Percentiles rank a stretch among this genome's conserved stretches.
Evolutionary conservation across 2,113 vertebrate genomes (phyloP).

Genomic region (Cheirogaleus medius): DNA sequence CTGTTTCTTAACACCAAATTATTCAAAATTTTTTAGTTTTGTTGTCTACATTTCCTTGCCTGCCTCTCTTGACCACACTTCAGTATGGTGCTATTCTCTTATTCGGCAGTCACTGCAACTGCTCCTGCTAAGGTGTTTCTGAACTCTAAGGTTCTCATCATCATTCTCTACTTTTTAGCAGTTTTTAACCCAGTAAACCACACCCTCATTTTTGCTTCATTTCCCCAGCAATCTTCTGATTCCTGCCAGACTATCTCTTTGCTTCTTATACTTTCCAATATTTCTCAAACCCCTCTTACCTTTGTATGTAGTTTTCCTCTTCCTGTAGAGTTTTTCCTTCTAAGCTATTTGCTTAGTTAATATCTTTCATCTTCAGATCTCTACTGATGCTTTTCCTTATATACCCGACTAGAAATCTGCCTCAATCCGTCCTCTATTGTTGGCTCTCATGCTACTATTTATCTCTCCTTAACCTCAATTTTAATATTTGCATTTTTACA

Average conservation of each 20-base stretch:
- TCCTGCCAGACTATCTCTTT: background rate
- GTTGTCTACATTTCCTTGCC: background rate
- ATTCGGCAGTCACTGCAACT: background rate
- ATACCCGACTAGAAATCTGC: background rate
- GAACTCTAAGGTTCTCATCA: background rate
- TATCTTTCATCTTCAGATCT: background rate
- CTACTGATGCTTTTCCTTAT: background rate
- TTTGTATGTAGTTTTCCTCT: background rate
- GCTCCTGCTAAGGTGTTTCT: background rate
- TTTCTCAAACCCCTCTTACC: background rate
- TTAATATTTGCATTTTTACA: background rate
- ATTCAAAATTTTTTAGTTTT: background rate
- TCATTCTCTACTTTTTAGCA: background rate
- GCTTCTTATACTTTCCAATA: background rate
- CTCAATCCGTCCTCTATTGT: rapidly evolving
- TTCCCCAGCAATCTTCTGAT: background rate
- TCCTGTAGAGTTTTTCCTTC: background rate
- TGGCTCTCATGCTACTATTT: background rate
- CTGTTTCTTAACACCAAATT: background rate
- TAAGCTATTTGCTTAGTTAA: background rate
- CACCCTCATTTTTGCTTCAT: background rate
- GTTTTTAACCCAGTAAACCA: background rate
- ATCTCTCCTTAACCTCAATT: background rate
- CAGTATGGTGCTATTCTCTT: background rate
- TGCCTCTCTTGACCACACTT: background rate